A percentile compares a stretch with the other conserved stretches of the same genome.
Evolutionary conservation across 1,140 invertebrate genomes (phyloP).

Genomic region (Helicoverpa armigera): DNA sequence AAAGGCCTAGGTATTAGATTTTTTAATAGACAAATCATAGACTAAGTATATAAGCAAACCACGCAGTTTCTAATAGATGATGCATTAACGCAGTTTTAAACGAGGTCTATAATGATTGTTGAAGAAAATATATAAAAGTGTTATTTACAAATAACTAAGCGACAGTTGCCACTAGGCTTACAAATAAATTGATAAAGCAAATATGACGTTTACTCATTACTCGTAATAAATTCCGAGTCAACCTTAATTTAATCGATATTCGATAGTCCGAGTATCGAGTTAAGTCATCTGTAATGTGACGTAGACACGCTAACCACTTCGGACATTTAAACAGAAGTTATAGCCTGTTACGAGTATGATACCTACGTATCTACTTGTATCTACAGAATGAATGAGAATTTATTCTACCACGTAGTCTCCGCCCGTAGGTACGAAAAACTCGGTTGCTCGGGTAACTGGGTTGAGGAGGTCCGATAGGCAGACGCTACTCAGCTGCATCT

Average conservation of each 20-base stretch:
- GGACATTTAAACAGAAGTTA: conserved; percentile 6
- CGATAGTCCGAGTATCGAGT: neutral
- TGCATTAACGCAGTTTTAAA: neutral
- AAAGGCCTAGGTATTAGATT: too few relatives aligned
- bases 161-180: conserved; percentile 5
- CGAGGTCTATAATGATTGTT: neutral
- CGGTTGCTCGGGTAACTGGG: too few relatives aligned
- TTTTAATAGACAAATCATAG: neutral
- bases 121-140: neutral
- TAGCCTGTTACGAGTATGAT: conserved; percentile 1
- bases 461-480: too few relatives aligned
- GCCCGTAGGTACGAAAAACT: too few relatives aligned
- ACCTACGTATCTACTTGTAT: neutral
- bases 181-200: neutral
- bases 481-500: too few relatives aligned
- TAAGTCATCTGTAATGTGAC: conserved; percentile 8
- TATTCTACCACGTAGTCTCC: too few relatives aligned
- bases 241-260: conserved; percentile 7
- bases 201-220: neutral
- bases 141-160: neutral
- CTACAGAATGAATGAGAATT: too few relatives aligned
- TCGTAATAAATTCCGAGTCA: neutral
- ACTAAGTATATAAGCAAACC: neutral
- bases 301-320: neutral
- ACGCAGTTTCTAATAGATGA: neutral